These are phyloP conservation scores for Lumbricus terrestris DNA, from an alignment of 2,888 invertebrate species.

Conservation along the genomic window DNA sequence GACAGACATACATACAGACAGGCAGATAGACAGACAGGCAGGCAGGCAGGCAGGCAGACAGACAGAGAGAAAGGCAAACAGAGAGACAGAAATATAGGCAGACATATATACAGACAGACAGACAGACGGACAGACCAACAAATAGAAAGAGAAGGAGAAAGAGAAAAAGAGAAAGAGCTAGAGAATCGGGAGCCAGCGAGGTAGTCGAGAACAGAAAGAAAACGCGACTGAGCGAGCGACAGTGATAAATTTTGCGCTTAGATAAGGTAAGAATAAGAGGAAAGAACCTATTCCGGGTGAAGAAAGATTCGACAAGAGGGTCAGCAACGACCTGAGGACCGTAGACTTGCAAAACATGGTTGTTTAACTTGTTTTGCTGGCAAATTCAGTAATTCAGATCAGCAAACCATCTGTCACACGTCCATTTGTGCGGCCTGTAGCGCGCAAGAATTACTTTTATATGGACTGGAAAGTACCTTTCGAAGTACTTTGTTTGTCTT, in stretches of 20 bases:
- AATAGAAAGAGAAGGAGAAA: not conserved
- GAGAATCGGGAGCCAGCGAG: not conserved
- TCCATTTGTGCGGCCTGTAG: too few species aligned
- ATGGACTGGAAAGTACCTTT: too few species aligned
- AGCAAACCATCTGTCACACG: too few species aligned
- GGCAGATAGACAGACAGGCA: not conserved
- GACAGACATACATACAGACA: not conserved
- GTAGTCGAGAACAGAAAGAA: not conserved
- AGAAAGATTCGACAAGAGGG: too few species aligned
- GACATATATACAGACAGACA: not conserved
- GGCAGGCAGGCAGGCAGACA: not conserved
- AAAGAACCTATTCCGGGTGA: too few species aligned
- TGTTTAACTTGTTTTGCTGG: too few species aligned
- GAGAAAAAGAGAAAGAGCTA: not conserved
- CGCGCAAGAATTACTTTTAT: too few species aligned
- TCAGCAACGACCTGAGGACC: too few species aligned
- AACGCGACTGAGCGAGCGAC: not conserved
- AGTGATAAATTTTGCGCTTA: not conserved
- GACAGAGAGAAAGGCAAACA: not conserved
- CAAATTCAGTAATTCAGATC: too few species aligned
- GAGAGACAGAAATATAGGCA: not conserved
- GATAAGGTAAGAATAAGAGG: not conserved
- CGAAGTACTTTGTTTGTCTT: too few species aligned
- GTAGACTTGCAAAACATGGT: too few species aligned
- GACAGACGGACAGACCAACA: not conserved